Evolutionary conservation across 2,797 vertebrate species (phyloP), one percentile per base, ranked within the genome.

Genomic region (Trachops cirrhosus): DNA sequence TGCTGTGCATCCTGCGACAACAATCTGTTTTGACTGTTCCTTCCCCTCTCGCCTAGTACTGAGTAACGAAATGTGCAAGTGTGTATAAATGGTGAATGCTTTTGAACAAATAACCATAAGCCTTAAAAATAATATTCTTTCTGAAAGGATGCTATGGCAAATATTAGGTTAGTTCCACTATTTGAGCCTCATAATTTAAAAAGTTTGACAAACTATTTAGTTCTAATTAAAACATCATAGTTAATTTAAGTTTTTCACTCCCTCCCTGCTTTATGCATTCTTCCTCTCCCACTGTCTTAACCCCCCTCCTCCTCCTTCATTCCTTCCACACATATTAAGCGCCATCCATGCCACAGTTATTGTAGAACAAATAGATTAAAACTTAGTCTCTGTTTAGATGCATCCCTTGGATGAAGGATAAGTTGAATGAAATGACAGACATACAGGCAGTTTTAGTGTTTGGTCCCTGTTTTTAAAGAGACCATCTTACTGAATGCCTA

Each of bases 111-210:
- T 84, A 75, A 39, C 19, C 73, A 32, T 10, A 59, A 68, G 5
- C 54, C 52, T 93, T 82, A 21, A 70, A 83, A 70, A 19, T 82
- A 14, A 80, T 67, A n/a, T 41, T 92, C 18, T 91, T 85, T 96
- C 21, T 19, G 70, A 74, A 84, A 1, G 26, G 67, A 54, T 73
- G 34, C n/a, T 70, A 3, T 83, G 57, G 54, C 10, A 29, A 7
- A 37, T 46, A 22, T 50, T 86, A 79, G 32, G 18, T 77, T 11
- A 91, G 48, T 93, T 85, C 8, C 9, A 67, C n/a, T 50, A 19
- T 80, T 59, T 74, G 64, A 21, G 32, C n/a, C 50, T 93, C 41
- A 22, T 54, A 50, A 64, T 8, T 89, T 86, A 87, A 70, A 57
- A 67, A 5, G 54, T 79, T 95, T 94, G 71, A 57, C 70, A 79